A percentile compares a stretch with the other conserved stretches of the same genome.
Conservation (phyloP, 2,888 invertebrate genomes). For the Masnerella sp. region DNA sequence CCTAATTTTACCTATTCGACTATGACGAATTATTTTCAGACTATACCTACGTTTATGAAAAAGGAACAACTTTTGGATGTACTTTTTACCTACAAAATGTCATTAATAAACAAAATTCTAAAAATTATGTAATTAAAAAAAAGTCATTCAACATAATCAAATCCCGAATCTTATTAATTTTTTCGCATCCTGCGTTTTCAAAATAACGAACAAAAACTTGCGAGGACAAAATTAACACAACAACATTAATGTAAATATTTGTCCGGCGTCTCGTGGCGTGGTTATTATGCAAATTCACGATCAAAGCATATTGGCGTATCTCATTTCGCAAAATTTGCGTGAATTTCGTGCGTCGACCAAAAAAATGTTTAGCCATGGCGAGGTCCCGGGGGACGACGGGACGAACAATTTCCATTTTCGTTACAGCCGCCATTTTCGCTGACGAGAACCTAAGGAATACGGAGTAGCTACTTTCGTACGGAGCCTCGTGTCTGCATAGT, state of each 20-base stretch:
- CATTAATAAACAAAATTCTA: no score
- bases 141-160: no score
- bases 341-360: constrained; percentile 27
- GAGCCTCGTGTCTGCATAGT: constrained; percentile 26
- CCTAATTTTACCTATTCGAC: no score
- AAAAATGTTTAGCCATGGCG: constrained; percentile 45
- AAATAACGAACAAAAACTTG: no score
- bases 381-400: constrained; percentile 33
- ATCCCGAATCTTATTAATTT: no score
- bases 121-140: no score
- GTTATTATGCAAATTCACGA: constrained; percentile 42
- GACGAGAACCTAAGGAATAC: constrained; percentile 50
- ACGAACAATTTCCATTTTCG: constrained; percentile 54
- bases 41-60: no score
- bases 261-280: background rate
- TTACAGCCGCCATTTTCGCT: constrained; percentile 49
- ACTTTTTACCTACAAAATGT: no score
- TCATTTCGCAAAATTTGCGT: constrained; percentile 41
- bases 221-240: no score
- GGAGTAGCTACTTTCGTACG: constrained; percentile 41
- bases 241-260: constrained; percentile 1
- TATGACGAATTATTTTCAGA: no score
- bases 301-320: constrained; percentile 40
- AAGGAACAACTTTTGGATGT: no score
- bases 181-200: no score